phyloP scores from a whole-genome alignment of 2,797 vertebrate genomes.

The Halcyon smyrnensis region DNA sequence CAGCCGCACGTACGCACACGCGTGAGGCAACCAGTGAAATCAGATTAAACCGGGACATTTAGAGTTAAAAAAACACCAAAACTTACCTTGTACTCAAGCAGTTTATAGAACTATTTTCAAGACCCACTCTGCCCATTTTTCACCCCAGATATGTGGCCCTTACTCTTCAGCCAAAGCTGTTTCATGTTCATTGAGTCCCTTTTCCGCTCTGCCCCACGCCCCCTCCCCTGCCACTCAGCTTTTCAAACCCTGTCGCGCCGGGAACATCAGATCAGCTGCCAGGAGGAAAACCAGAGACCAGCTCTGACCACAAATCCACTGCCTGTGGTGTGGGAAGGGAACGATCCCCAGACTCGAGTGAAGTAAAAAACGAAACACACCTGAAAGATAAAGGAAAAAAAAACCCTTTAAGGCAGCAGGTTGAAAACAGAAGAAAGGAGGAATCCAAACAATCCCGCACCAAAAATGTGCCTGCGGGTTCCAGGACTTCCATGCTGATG shows the following conservation, averaged over 20 bases:
- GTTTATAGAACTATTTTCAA: no score
- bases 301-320: neutral
- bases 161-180: neutral
- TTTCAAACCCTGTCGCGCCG: neutral
- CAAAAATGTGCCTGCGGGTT: neutral
- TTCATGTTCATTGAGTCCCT: accelerated
- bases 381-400: neutral
- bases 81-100: no score
- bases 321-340: neutral
- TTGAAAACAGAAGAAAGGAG: neutral
- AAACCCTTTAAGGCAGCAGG: neutral
- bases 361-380: neutral
- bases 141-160: no score
- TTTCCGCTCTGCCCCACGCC: neutral
- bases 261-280: neutral
- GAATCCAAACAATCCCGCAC: neutral
- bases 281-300: neutral
- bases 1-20: no score
- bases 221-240: neutral
- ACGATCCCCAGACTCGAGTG: neutral
- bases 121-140: no score
- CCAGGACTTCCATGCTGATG: neutral
- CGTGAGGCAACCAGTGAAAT: no score
- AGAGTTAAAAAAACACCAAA: no score
- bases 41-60: no score